Conservation (phyloP, 2,888 invertebrate genomes). For the Nemotelus pantherinus region DNA sequence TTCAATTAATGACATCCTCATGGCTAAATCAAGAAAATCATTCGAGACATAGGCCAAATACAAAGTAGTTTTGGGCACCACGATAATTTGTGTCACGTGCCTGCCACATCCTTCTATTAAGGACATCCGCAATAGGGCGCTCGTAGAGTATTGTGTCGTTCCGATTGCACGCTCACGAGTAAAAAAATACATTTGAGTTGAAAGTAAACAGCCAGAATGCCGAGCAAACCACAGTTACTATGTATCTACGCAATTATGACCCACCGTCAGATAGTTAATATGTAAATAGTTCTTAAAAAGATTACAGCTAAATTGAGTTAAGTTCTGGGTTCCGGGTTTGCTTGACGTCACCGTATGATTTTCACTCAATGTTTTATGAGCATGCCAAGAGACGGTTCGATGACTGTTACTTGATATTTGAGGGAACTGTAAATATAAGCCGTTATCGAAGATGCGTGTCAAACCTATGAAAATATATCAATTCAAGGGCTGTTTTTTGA, state of each 20-base stretch:
- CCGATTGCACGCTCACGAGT: not conserved
- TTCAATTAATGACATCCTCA: no score
- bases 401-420: constrained; percentile 34
- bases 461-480: no score
- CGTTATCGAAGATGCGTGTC: no score
- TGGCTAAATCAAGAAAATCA: not conserved
- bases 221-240: constrained; percentile 24
- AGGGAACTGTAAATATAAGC: constrained; percentile 31
- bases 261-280: constrained; percentile 25
- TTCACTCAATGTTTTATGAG: constrained; percentile 3
- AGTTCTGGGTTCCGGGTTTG: constrained; percentile 40
- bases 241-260: constrained; percentile 13
- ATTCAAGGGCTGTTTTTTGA: no score
- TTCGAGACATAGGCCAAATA: constrained; percentile 29
- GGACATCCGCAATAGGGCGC: not conserved
- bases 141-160: not conserved
- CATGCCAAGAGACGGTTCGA: not conserved
- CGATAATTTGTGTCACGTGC: constrained; percentile 35
- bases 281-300: constrained; percentile 41
- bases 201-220: constrained; percentile 22
- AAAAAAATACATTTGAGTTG: constrained; percentile 11
- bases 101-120: constrained; percentile 24
- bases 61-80: constrained; percentile 1
- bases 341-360: not conserved
- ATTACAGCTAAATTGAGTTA: constrained; percentile 38